Conservation (phyloP, 2,888 invertebrate genomes). For the Conops quadrifasciatus region DNA sequence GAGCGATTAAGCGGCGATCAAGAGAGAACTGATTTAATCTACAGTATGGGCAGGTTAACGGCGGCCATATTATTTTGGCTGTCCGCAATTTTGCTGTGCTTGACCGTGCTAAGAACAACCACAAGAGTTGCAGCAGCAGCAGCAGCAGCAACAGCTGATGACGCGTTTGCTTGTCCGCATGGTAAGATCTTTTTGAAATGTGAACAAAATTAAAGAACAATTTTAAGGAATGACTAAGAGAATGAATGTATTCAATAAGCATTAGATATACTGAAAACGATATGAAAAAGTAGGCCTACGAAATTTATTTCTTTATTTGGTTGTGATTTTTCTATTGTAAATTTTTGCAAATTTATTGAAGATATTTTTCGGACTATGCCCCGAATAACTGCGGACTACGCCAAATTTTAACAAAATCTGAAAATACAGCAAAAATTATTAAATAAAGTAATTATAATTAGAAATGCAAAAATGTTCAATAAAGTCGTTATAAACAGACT, state of each 20-base stretch:
- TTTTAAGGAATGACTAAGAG: constrained; percentile 13
- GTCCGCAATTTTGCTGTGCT: constrained; percentile 60
- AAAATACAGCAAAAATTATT: no score
- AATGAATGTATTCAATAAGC: background rate
- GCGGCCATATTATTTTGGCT: constrained; percentile 65
- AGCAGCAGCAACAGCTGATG: constrained; percentile 52
- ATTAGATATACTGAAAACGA: background rate
- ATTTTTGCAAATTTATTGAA: no score
- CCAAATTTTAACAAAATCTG: no score
- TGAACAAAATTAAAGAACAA: background rate
- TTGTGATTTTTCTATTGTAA: no score
- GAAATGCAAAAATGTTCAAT: no score
- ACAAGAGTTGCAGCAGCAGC: no score
- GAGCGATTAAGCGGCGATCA: no score
- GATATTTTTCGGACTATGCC: no score
- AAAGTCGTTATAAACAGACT: no score
- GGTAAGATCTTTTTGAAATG: constrained; percentile 54
- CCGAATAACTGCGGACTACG: no score
- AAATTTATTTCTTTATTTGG: background rate
- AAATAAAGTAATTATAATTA: no score
- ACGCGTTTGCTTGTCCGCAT: constrained; percentile 65
- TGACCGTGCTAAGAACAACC: constrained; percentile 39
- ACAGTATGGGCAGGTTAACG: constrained; percentile 62
- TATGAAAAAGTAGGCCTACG: background rate
- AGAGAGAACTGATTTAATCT: no score